These are phyloP conservation scores for Holocentrus rufus DNA, from an alignment of 2,797 vertebrate species.

Conservation along the genomic window DNA sequence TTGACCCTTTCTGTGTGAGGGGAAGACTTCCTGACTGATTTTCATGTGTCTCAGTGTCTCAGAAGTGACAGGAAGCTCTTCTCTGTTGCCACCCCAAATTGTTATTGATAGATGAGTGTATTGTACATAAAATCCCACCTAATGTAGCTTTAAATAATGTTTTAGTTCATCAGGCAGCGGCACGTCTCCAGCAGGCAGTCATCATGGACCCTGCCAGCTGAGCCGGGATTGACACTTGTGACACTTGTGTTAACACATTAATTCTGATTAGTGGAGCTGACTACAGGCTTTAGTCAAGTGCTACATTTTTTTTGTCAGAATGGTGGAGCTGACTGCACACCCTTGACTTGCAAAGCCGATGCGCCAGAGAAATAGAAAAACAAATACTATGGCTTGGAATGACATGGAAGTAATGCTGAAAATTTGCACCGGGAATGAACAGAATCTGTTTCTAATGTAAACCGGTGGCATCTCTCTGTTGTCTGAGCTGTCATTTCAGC, in stretches of 20 bases:
- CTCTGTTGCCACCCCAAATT: too few relatives aligned
- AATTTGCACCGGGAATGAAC: slow-evolving; percentile 23
- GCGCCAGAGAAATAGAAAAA: slow-evolving; percentile 10
- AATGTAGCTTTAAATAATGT: neutral
- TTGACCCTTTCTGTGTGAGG: neutral
- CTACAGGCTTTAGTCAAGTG: neutral
- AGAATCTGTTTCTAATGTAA: slow-evolving; percentile 35
- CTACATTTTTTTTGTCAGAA: neutral
- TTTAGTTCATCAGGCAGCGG: neutral
- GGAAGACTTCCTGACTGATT: too few relatives aligned
- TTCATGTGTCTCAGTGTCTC: neutral
- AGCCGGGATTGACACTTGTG: slow-evolving; percentile 4
- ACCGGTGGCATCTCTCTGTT: slow-evolving; percentile 21
- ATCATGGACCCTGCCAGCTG: neutral
- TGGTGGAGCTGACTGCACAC: neutral
- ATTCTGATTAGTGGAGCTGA: slow-evolving; percentile 12
- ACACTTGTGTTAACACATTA: neutral
- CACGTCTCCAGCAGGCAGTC: neutral
- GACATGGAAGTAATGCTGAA: slow-evolving; percentile 1
- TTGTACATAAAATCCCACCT: neutral
- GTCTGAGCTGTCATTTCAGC: slow-evolving; percentile 29
- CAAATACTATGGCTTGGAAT: too few relatives aligned
- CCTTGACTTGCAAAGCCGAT: neutral
- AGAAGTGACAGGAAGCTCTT: too few relatives aligned
- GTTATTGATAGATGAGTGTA: neutral